A percentile compares a stretch with the other conserved stretches of the same genome.
Conservation (phyloP, 2,888 invertebrate genomes). For the Emmelina monodactyla region DNA sequence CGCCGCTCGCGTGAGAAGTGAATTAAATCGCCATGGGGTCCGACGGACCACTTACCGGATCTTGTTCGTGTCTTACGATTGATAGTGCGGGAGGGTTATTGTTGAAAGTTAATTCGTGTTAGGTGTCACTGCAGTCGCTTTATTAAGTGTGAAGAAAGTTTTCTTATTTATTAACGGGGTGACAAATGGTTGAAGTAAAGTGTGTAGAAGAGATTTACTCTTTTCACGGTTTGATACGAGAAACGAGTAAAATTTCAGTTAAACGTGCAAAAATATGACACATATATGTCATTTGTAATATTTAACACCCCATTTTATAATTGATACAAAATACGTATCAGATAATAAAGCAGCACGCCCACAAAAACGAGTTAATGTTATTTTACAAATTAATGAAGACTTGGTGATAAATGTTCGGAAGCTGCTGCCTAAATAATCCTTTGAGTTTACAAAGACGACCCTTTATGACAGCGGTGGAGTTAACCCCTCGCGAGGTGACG, state of each 20-base stretch:
- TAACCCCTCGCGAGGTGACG: conserved; percentile 43
- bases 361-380: too few relatives aligned
- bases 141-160: conserved; percentile 42
- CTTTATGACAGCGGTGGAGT: conserved; percentile 27
- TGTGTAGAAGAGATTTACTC: too few relatives aligned
- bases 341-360: too few relatives aligned
- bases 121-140: conserved; percentile 52
- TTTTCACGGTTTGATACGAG: too few relatives aligned
- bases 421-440: conserved; percentile 54
- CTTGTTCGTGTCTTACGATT: conserved; percentile 52
- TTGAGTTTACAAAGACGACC: conserved; percentile 54
- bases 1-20: conserved; percentile 56
- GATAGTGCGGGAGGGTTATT: conserved; percentile 45
- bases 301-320: too few relatives aligned
- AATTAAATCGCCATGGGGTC: conserved; percentile 53
- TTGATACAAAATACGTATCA: too few relatives aligned
- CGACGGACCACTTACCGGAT: conserved; percentile 53
- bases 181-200: conserved; percentile 37
- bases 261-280: too few relatives aligned
- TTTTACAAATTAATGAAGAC: too few relatives aligned
- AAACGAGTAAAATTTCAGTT: too few relatives aligned
- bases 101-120: conserved; percentile 62
- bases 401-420: conserved; percentile 49
- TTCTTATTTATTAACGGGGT: conserved; percentile 26
- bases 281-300: too few relatives aligned